Percentiles rank a stretch among this genome's conserved stretches.
phyloP scores from a whole-genome alignment of 2,888 invertebrate species.

The Anarsia innoxiella region DNA sequence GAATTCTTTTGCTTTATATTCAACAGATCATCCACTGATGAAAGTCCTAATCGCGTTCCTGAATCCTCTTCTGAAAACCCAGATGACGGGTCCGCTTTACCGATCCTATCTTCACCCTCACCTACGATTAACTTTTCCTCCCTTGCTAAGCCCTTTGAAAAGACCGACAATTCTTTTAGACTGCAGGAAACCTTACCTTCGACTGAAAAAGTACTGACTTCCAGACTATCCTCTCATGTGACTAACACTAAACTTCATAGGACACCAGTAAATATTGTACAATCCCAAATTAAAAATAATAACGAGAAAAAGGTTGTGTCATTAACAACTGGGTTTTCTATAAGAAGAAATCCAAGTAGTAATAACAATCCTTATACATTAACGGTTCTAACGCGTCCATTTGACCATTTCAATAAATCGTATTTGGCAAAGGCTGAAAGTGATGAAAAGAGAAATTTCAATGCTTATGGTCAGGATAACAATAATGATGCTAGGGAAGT shows the following conservation, averaged over 20 bases:
- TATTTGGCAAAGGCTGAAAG: conserved; percentile 22
- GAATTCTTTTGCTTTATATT: conserved; percentile 71
- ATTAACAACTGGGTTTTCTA: conserved; percentile 68
- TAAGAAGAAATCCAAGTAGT: conserved; percentile 56
- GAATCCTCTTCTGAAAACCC: conserved; percentile 62
- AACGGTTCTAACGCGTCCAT: conserved; percentile 56
- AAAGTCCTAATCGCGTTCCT: conserved; percentile 55
- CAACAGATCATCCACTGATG: conserved; percentile 74
- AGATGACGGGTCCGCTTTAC: conserved; percentile 42
- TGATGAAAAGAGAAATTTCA: conserved; percentile 19
- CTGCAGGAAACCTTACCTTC: conserved; percentile 47
- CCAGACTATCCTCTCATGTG: conserved; percentile 39
- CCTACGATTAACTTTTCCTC: conserved; percentile 57
- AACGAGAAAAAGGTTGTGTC: conserved; percentile 56
- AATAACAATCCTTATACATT: conserved; percentile 61
- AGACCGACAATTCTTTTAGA: conserved; percentile 58
- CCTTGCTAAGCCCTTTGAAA: conserved; percentile 68
- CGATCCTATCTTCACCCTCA: conserved; percentile 38
- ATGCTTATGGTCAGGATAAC: conserved; percentile 35
- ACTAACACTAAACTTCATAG: conserved; percentile 47
- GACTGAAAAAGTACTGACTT: conserved; percentile 45
- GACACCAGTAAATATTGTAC: conserved; percentile 38
- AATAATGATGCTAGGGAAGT: conserved; percentile 33
- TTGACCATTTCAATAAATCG: conserved; percentile 38
- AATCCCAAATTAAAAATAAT: conserved; percentile 33